Percentiles rank a stretch among this genome's conserved stretches.
These are phyloP conservation scores for Poeciliopsis presidionis DNA, from an alignment of 2,797 vertebrate genomes.

Conservation along the genomic window DNA sequence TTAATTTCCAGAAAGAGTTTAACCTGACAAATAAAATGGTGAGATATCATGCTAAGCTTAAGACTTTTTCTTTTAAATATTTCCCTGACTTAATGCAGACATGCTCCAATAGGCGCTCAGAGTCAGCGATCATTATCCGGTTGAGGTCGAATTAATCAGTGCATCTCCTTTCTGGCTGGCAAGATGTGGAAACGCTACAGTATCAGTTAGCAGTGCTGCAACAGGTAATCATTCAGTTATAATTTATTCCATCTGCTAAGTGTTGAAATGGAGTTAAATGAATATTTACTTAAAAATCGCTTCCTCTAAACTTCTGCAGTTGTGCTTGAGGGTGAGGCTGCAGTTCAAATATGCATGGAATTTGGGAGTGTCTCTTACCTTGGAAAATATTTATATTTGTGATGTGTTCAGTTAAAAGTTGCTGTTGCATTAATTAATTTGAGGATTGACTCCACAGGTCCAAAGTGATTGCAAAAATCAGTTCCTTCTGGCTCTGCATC, in stretches of 20 bases:
- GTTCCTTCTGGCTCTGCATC: background rate
- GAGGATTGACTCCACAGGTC: background rate
- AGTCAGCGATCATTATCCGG: constrained; percentile 70
- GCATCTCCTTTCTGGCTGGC: constrained; percentile 12
- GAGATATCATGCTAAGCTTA: background rate
- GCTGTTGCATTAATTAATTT: background rate
- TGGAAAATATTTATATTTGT: background rate
- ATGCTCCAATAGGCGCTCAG: constrained; percentile 50
- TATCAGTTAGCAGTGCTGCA: constrained; percentile 15
- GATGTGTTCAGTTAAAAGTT: background rate
- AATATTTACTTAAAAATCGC: background rate
- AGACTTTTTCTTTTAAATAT: background rate
- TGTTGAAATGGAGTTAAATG: background rate
- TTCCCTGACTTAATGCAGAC: background rate
- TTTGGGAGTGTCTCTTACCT: constrained; percentile 23
- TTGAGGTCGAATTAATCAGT: constrained; percentile 64
- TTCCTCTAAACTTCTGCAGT: background rate
- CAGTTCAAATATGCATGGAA: constrained; percentile 24
- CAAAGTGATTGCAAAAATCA: background rate
- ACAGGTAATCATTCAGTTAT: constrained; percentile 34
- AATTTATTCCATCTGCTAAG: constrained; percentile 4
- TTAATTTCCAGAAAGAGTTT: constrained; percentile 72
- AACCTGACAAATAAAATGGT: constrained; percentile 64
- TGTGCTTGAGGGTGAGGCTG: background rate
- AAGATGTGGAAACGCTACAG: background rate